A percentile compares a stretch with the other conserved stretches of the same genome.
These are phyloP conservation scores for Antechinus flavipes DNA, from an alignment of 2,113 vertebrate species.

Conservation along the genomic window DNA sequence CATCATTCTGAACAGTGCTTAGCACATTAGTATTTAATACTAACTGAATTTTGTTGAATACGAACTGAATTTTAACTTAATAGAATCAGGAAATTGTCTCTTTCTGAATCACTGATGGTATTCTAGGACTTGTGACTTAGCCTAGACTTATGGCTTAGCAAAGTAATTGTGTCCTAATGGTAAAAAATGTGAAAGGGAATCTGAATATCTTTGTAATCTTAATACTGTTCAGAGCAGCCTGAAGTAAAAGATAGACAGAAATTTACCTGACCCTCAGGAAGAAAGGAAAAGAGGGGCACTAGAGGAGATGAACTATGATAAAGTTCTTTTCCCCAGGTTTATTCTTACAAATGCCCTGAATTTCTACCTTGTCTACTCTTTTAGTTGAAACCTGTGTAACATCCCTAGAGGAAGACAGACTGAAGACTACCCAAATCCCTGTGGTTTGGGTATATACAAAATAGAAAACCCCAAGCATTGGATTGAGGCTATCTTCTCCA, in stretches of 20 bases:
- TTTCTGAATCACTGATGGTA: constrained; percentile 4
- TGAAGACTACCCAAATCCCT: background rate
- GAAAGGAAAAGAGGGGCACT: background rate
- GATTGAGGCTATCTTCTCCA: background rate
- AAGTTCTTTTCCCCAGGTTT: background rate
- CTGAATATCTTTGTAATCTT: background rate
- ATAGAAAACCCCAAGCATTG: background rate
- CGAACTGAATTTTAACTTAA: background rate
- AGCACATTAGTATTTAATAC: background rate
- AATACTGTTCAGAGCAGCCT: background rate
- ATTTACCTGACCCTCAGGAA: background rate
- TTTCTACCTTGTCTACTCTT: constrained; percentile 5
- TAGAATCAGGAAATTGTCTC: background rate
- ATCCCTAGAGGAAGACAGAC: background rate
- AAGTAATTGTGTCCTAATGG: constrained; percentile 5
- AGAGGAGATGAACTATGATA: background rate
- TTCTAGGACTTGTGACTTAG: background rate
- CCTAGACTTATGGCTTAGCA: background rate
- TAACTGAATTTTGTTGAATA: background rate
- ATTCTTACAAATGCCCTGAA: constrained; percentile 19
- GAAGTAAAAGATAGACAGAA: constrained; percentile 8
- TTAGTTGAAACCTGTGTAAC: background rate
- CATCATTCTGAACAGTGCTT: background rate
- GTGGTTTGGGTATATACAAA: background rate
- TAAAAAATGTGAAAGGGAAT: background rate